A percentile compares a stretch with the other conserved stretches of the same genome.
Evolutionary conservation across 2,888 invertebrate species (phyloP).

Genomic region (Epinotia demarniana): DNA sequence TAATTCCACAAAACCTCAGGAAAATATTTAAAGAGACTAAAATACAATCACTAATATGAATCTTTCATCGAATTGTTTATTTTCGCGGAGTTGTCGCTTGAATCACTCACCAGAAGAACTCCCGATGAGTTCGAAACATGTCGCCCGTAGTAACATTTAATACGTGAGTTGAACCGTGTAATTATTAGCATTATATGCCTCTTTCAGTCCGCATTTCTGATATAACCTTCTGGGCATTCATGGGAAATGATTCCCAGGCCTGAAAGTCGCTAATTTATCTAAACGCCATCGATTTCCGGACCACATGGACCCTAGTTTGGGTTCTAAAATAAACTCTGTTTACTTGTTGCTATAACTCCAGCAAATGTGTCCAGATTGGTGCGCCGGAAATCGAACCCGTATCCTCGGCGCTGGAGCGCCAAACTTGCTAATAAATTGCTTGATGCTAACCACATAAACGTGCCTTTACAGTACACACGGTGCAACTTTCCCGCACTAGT

Average conservation of each 20-base stretch:
- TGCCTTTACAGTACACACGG: too few relatives aligned
- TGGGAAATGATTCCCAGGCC: not conserved
- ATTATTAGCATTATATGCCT: too few relatives aligned
- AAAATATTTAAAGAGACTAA: too few relatives aligned
- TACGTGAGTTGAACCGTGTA: too few relatives aligned
- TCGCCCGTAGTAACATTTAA: too few relatives aligned
- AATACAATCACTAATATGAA: too few relatives aligned
- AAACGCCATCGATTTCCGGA: not conserved
- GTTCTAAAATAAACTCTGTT: conserved; percentile 21
- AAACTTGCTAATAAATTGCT: conserved; percentile 30
- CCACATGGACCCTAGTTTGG: not conserved
- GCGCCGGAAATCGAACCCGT: conserved; percentile 35
- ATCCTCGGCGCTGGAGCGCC: conserved; percentile 7
- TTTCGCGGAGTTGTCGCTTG: too few relatives aligned
- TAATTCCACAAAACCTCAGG: too few relatives aligned
- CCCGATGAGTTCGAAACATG: too few relatives aligned
- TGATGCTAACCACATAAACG: conserved; percentile 7
- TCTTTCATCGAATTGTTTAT: too few relatives aligned
- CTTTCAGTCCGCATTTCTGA: not conserved
- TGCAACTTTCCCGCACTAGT: too few relatives aligned
- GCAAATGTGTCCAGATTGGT: conserved; percentile 30
- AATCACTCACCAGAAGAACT: too few relatives aligned
- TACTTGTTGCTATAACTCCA: conserved; percentile 31
- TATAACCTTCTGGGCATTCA: not conserved
- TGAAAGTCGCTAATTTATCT: conserved; percentile 8